These are phyloP conservation scores for Nycticorax nycticorax DNA, from an alignment of 2,113 vertebrate genomes.

Conservation along the genomic window DNA sequence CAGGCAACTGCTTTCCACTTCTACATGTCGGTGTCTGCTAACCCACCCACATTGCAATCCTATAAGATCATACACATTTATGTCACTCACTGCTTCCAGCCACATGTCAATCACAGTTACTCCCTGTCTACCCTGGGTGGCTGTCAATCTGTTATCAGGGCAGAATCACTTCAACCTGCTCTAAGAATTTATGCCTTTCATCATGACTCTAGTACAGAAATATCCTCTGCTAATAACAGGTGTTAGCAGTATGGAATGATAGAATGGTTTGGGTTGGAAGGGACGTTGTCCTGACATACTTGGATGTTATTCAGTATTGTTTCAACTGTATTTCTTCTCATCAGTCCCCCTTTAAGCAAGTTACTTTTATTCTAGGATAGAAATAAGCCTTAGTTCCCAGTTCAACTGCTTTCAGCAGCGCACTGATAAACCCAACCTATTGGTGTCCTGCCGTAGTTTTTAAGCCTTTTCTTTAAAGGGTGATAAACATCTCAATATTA, in stretches of 20 bases:
- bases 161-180: slow-evolving; percentile 8
- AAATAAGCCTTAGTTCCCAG: background rate
- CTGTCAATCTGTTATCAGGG: slow-evolving; percentile 37
- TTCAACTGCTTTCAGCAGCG: background rate
- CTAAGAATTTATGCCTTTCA: background rate
- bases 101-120: slow-evolving; percentile 36
- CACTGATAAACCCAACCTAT: background rate
- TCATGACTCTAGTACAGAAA: slow-evolving; percentile 24
- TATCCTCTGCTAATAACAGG: background rate
- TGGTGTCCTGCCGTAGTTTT: background rate
- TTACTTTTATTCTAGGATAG: background rate
- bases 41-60: slow-evolving; percentile 19
- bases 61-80: slow-evolving; percentile 18
- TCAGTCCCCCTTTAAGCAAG: background rate
- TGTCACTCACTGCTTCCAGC: slow-evolving; percentile 32
- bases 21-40: background rate
- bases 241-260: background rate
- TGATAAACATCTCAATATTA: background rate
- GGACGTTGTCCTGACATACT: background rate
- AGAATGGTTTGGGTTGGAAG: background rate
- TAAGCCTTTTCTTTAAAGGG: background rate
- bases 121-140: background rate
- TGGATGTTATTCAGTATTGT: background rate
- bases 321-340: background rate
- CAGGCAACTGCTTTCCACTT: background rate